These are phyloP conservation scores for Cephus spinipes DNA, from an alignment of 2,888 invertebrate genomes.

Conservation along the genomic window DNA sequence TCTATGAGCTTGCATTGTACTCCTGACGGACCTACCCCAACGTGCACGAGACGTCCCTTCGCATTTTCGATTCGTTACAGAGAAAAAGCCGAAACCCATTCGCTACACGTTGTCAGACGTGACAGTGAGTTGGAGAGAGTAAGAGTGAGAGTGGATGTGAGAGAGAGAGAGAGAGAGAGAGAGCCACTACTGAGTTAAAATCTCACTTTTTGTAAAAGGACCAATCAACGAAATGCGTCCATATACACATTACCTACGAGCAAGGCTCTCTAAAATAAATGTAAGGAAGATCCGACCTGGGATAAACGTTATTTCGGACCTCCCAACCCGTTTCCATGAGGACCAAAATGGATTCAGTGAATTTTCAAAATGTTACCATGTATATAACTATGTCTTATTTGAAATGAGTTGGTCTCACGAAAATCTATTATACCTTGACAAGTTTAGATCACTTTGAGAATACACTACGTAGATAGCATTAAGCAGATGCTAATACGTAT, in stretches of 20 bases:
- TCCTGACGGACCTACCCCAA: slow-evolving; percentile 46
- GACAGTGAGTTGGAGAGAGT: neutral
- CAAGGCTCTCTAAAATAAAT: slow-evolving; percentile 6
- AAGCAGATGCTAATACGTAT: neutral
- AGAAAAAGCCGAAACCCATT: slow-evolving; percentile 41
- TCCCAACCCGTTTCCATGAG: slow-evolving; percentile 14
- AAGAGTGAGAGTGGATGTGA: neutral
- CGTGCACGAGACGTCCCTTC: slow-evolving; percentile 29
- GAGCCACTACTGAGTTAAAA: neutral
- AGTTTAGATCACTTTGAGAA: neutral
- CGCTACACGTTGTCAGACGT: slow-evolving; percentile 44
- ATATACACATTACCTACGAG: neutral
- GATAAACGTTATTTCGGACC: slow-evolving; percentile 27
- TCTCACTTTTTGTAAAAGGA: slow-evolving; percentile 4
- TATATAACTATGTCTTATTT: neutral
- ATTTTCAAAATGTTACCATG: neutral
- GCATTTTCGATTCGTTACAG: slow-evolving; percentile 47
- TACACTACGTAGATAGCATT: neutral
- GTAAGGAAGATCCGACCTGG: slow-evolving; percentile 24
- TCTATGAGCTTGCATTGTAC: slow-evolving; percentile 3
- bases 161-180: neutral
- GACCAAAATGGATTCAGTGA: neutral
- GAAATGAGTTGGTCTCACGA: neutral
- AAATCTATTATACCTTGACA: neutral
- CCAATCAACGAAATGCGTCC: neutral